These are phyloP conservation scores for Hoplias malabaricus DNA, from an alignment of 2,113 vertebrate genomes.

Conservation along the genomic window DNA sequence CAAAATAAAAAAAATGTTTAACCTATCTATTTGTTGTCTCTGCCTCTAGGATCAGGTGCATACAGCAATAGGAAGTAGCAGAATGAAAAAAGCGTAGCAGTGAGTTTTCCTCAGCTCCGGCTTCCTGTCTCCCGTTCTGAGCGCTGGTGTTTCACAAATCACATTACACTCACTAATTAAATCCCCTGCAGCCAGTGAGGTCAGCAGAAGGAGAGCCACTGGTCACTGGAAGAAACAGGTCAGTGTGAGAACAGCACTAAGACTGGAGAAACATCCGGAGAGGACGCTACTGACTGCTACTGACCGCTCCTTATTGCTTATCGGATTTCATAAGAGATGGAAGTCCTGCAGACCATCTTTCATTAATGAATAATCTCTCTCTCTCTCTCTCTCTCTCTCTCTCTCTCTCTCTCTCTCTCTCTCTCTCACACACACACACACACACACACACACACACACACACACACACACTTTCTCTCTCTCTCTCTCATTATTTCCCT, in stretches of 20 bases:
- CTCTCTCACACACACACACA: too few relatives aligned
- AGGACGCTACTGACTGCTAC: neutral
- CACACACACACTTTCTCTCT: too few relatives aligned
- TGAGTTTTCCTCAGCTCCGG: neutral
- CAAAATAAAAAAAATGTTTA: too few relatives aligned
- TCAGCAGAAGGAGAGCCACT: neutral
- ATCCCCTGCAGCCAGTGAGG: neutral
- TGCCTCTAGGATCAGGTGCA: neutral
- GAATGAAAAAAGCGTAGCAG: conserved; percentile 1
- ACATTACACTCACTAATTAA: conserved; percentile 6
- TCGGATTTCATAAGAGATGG: neutral
- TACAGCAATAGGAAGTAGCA: neutral
- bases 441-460: too few relatives aligned
- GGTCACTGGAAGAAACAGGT: neutral
- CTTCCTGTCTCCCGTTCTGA: neutral
- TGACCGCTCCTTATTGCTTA: neutral
- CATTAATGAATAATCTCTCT: neutral
- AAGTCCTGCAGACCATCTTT: neutral
- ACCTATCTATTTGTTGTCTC: too few relatives aligned
- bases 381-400: neutral
- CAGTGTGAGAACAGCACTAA: neutral
- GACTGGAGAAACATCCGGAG: neutral
- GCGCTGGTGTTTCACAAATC: conserved; percentile 6
- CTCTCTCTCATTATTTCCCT: too few relatives aligned
- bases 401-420: neutral